Evolutionary conservation across 2,113 vertebrate genomes (phyloP), one percentile per base, ranked within the genome.

Genomic region (Azemiops feae): DNA sequence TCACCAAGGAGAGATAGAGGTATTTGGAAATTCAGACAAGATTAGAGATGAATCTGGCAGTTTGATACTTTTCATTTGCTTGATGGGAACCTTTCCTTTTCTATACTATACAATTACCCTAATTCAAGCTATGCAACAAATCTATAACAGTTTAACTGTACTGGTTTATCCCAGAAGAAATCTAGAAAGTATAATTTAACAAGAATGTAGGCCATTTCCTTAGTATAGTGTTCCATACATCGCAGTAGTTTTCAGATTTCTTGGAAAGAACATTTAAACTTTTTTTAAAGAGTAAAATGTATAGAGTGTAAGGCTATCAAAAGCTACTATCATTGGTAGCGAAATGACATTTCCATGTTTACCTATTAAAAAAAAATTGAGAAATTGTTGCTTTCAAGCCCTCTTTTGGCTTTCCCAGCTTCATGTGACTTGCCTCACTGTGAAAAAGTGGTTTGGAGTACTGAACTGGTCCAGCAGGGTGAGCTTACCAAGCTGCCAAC

Each of bases 11-110:
- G 47, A 39, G 4, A 60, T 2, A 43, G 34, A 47, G 4, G 12
- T 47, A 30, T 91, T 91, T 23, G 14, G 69, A 94, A 90, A 87
- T 94, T 94, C 94, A 96, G 95, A 18, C 58, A 93, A 86, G 91
- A 94, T 95, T 94, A 97, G 95, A 94, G 95, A 95, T 94, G 34
- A 81, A 81, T 81, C 69, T 39, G 69, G 6, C 74, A 43, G 34
- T 81, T 95, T 27, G 92, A 93, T 53, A 53, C 7, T n/a, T 53
- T 88, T 30, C 27, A 43, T 58, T 27, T 47, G 12, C 23, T 89
- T 89, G 22, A 52, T 69, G 53, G 30, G 45, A 4, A 8, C 57
- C n/a, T 53, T 86, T 30, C 16, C 7, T 86, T 45, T 58, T 47
- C 34, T 86, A 34, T 88, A n/a, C 8, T 86, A 22, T 53, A 20